phyloP scores from a whole-genome alignment of 2,113 vertebrate species.

The Larimichthys polyactis region DNA sequence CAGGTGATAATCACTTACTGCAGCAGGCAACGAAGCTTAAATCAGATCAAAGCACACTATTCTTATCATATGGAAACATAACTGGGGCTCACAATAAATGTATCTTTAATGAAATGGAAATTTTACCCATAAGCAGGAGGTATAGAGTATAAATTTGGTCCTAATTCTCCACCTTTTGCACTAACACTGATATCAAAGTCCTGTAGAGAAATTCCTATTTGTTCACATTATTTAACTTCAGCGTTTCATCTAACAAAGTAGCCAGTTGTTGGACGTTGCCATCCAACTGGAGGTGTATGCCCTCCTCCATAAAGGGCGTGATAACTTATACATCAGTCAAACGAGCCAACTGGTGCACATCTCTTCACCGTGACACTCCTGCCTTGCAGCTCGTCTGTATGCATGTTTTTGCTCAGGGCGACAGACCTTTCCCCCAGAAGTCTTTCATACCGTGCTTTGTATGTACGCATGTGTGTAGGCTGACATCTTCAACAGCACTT shows the following conservation, averaged over 20 bases:
- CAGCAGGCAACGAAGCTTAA: no score
- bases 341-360: conserved; percentile 17
- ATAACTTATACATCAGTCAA: conserved; percentile 29
- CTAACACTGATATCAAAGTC: not conserved
- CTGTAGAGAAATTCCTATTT: not conserved
- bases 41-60: not conserved
- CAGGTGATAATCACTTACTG: not conserved
- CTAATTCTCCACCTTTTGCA: not conserved
- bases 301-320: not conserved
- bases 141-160: not conserved
- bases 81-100: not conserved
- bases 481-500: conserved; percentile 66
- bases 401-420: conserved; percentile 49
- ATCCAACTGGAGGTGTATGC: conserved; percentile 1
- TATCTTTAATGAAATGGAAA: not conserved
- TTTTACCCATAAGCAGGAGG: not conserved
- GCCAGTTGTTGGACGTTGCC: not conserved
- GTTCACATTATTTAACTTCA: not conserved
- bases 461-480: conserved; percentile 39
- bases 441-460: conserved; percentile 53
- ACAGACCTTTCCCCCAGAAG: conserved; percentile 58
- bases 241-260: conserved; percentile 4
- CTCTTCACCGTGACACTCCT: conserved; percentile 29
- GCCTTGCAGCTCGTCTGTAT: conserved; percentile 32
- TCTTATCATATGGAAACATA: conserved; percentile 6